Conservation (phyloP, 2,888 invertebrate genomes). For the Ophioninae sp. region DNA sequence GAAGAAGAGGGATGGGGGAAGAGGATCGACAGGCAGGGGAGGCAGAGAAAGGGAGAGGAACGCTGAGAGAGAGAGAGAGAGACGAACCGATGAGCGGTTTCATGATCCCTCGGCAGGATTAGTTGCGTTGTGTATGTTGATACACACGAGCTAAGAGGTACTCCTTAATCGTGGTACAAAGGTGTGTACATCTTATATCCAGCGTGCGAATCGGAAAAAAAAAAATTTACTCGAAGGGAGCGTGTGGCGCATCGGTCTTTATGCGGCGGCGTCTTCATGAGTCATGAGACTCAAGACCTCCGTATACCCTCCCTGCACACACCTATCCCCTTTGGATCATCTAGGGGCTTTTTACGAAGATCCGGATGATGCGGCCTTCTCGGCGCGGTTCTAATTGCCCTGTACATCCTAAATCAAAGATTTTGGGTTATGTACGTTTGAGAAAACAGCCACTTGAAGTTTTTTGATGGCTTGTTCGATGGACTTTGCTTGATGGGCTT, state of each 20-base stretch:
- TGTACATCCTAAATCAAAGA: too few relatives aligned
- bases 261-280: slow-evolving; percentile 69
- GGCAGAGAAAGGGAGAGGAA: not conserved
- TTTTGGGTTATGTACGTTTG: too few relatives aligned
- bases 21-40: not conserved
- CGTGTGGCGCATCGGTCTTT: slow-evolving; percentile 49
- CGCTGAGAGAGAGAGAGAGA: slow-evolving; percentile 20
- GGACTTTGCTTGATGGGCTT: too few relatives aligned
- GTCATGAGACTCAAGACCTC: slow-evolving; percentile 60
- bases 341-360: not conserved
- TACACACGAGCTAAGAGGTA: slow-evolving; percentile 45
- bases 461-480: too few relatives aligned
- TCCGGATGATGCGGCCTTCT: too few relatives aligned
- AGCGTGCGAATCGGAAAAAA: slow-evolving; percentile 67
- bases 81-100: slow-evolving; percentile 2
- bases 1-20: slow-evolving; percentile 15
- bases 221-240: slow-evolving; percentile 43
- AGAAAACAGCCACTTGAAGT: too few relatives aligned
- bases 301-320: too few relatives aligned
- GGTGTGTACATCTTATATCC: slow-evolving; percentile 60
- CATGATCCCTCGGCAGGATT: slow-evolving; percentile 44
- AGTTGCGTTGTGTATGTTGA: slow-evolving; percentile 21
- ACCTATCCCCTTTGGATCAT: slow-evolving; percentile 36
- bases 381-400: too few relatives aligned
- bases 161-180: slow-evolving; percentile 54